These are phyloP conservation scores for Drosophila sproati DNA, from an alignment of 1,140 invertebrate species.

Conservation along the genomic window DNA sequence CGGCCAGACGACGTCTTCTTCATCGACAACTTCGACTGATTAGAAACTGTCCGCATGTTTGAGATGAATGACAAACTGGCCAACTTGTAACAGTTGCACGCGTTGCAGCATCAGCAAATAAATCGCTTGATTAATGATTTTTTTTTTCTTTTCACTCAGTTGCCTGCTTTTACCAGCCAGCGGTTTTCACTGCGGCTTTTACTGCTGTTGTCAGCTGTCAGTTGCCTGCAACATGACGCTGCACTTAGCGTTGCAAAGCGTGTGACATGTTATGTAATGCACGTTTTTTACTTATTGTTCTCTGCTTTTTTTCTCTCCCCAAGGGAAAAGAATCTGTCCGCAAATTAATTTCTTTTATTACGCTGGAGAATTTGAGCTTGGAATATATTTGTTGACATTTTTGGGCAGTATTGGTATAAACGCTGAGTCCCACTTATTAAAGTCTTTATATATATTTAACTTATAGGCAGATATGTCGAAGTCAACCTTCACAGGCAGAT, in stretches of 20 bases:
- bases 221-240: constrained; percentile 43
- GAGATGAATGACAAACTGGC: constrained; percentile 41
- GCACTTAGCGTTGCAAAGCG: constrained; percentile 11
- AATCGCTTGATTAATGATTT: constrained; percentile 58
- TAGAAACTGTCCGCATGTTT: constrained; percentile 50
- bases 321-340: background rate
- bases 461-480: too few species aligned
- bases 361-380: background rate
- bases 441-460: too few species aligned
- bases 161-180: constrained; percentile 17
- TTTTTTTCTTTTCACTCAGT: constrained; percentile 13
- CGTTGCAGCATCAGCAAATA: constrained; percentile 58
- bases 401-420: background rate
- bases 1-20: constrained; percentile 12
- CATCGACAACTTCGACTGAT: constrained; percentile 38
- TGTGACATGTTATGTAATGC: constrained; percentile 37
- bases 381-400: background rate
- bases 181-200: constrained; percentile 4
- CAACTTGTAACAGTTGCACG: background rate
- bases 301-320: background rate
- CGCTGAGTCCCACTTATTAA: too few species aligned
- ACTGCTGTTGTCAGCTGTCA: background rate
- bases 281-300: background rate
- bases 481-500: too few species aligned
- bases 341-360: background rate